A percentile compares a stretch with the other conserved stretches of the same genome.
Conservation (phyloP, 2,888 invertebrate species). For the Sesia apiformis region DNA sequence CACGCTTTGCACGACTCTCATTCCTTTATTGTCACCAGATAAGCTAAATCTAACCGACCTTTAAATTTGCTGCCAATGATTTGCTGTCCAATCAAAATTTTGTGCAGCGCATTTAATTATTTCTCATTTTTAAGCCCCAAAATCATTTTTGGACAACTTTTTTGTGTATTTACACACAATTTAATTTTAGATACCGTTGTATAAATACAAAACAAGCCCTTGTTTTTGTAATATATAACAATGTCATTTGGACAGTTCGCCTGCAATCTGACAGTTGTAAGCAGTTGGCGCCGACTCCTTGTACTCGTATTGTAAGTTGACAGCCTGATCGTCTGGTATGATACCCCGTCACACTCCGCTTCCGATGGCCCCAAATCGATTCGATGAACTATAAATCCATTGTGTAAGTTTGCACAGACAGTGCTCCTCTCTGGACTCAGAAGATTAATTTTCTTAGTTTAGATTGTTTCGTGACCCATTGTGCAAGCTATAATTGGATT, state of each 20-base stretch:
- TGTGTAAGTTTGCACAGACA: conserved; percentile 72
- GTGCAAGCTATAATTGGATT: conserved; percentile 73
- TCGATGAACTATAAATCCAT: conserved; percentile 74
- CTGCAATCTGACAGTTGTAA: conserved; percentile 9
- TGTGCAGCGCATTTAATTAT: too few relatives aligned
- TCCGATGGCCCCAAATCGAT: conserved; percentile 65
- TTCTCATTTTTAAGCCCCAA: too few relatives aligned
- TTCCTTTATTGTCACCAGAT: too few relatives aligned
- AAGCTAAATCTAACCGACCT: too few relatives aligned
- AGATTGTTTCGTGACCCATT: conserved; percentile 75
- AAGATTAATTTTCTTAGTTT: conserved; percentile 76
- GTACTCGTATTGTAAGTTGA: background rate
- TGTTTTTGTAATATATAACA: conserved; percentile 3
- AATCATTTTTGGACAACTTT: too few relatives aligned
- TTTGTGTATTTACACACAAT: too few relatives aligned
- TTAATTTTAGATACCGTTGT: too few relatives aligned
- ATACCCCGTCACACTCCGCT: conserved; percentile 38
- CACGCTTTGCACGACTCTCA: too few relatives aligned
- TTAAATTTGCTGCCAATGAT: too few relatives aligned
- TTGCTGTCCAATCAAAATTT: too few relatives aligned
- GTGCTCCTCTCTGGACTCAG: conserved; percentile 65
- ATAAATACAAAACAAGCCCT: too few relatives aligned
- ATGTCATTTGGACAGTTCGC: conserved; percentile 5
- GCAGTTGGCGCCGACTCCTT: conserved; percentile 12
- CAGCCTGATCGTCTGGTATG: conserved; percentile 14